Conservation (phyloP, 1,140 invertebrate genomes). For the Lutraria rhynchaena region DNA sequence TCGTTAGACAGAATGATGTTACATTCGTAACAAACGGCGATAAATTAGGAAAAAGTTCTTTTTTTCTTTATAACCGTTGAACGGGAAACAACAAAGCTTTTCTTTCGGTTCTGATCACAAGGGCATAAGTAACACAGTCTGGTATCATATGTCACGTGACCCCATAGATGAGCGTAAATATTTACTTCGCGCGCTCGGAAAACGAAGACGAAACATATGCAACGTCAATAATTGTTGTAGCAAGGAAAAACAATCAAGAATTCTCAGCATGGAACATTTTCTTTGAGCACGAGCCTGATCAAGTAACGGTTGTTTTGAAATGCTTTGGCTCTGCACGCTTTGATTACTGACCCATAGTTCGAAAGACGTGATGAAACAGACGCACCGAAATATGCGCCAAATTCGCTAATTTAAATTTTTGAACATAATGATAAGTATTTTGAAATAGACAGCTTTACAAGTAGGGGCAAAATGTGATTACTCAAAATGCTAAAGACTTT, state of each 20-base stretch:
- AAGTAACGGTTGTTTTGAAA: constrained; percentile 43
- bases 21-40: not conserved
- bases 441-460: too few species aligned
- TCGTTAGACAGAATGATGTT: too few species aligned
- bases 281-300: constrained; percentile 13
- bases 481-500: too few species aligned
- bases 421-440: too few species aligned
- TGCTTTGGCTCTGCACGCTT: constrained; percentile 2
- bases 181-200: constrained; percentile 33
- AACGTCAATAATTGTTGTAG: constrained; percentile 34
- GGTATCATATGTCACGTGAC: constrained; percentile 34
- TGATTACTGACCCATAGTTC: constrained; percentile 3
- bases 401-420: too few species aligned
- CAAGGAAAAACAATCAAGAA: constrained; percentile 36
- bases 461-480: too few species aligned
- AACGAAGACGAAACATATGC: constrained; percentile 21
- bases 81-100: constrained; percentile 30
- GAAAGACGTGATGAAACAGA: too few species aligned
- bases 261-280: constrained; percentile 37
- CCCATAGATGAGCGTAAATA: constrained; percentile 40
- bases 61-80: constrained; percentile 16
- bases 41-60: constrained; percentile 13
- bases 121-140: constrained; percentile 22
- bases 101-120: constrained; percentile 42
- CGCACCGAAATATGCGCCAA: too few species aligned